These are phyloP conservation scores for Drosophila algonquin DNA, from an alignment of 2,888 invertebrate genomes.

Conservation along the genomic window DNA sequence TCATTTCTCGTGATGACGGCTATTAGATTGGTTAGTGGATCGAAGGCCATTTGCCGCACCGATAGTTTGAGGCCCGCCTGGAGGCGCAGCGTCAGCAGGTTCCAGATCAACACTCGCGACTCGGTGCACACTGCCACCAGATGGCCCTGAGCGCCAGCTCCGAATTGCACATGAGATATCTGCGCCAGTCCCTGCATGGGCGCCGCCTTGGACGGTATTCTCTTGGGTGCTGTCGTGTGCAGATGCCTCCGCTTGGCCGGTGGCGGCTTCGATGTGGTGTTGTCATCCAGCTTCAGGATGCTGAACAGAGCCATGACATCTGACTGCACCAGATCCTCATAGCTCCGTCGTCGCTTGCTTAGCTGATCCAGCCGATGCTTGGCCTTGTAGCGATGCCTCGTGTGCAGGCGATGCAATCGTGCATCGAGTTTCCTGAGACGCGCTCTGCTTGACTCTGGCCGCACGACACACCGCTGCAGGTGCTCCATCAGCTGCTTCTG, in stretches of 20 bases:
- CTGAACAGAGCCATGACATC: slow-evolving; percentile 76
- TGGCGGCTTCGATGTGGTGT: slow-evolving; percentile 31
- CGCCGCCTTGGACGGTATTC: slow-evolving; percentile 1
- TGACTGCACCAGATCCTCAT: slow-evolving; percentile 56
- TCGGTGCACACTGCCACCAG: slow-evolving; percentile 84
- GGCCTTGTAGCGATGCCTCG: slow-evolving; percentile 80
- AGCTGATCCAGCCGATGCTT: slow-evolving; percentile 74
- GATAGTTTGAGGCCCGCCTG: slow-evolving; percentile 85
- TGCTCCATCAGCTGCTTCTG: slow-evolving; percentile 62
- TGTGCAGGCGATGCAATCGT: slow-evolving; percentile 65
- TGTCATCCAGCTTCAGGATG: slow-evolving; percentile 66
- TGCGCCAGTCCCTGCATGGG: slow-evolving; percentile 67
- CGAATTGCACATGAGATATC: slow-evolving; percentile 82
- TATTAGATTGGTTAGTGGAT: slow-evolving; percentile 87
- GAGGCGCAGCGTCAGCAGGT: slow-evolving; percentile 87
- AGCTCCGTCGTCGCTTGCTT: slow-evolving; percentile 48
- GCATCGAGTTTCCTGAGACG: slow-evolving; percentile 50
- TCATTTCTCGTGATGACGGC: slow-evolving; percentile 87
- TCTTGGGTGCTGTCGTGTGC: background rate
- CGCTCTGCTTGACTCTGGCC: background rate
- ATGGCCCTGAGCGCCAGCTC: slow-evolving; percentile 79
- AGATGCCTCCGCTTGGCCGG: background rate
- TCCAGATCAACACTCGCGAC: slow-evolving; percentile 87
- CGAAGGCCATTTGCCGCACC: slow-evolving; percentile 85
- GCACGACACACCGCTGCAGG: slow-evolving; percentile 54